phyloP scores from a whole-genome alignment of 2,797 vertebrate species.

The Acanthurus tractus region DNA sequence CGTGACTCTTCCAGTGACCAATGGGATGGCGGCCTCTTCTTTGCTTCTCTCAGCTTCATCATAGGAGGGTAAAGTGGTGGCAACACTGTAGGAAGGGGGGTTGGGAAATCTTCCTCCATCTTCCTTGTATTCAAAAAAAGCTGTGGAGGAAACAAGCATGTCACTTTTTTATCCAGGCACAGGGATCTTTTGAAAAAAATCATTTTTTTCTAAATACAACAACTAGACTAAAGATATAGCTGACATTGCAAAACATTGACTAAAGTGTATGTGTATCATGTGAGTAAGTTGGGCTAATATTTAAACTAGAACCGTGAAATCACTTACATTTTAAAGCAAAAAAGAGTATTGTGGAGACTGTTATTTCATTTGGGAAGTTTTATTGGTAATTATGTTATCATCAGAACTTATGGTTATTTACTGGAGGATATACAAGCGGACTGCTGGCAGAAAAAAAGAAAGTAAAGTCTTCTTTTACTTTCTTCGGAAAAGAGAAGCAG shows the following conservation, averaged over 20 bases:
- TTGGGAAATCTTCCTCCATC: slow-evolving; percentile 94
- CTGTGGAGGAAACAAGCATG: slow-evolving; percentile 72
- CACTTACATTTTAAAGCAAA: not conserved
- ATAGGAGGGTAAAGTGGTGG: slow-evolving; percentile 95
- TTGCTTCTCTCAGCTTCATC: slow-evolving; percentile 97
- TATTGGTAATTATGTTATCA: not conserved
- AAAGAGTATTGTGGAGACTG: not conserved
- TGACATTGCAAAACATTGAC: not conserved
- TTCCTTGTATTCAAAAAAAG: slow-evolving; percentile 96
- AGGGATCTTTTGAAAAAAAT: not conserved
- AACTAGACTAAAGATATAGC: not conserved
- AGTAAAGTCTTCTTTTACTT: slow-evolving; percentile 35
- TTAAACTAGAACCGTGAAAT: not conserved
- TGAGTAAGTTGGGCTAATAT: not conserved
- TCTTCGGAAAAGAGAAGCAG: slow-evolving; percentile 24
- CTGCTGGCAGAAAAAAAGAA: slow-evolving; percentile 32
- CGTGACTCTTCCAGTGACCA: slow-evolving; percentile 93
- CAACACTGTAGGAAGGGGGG: slow-evolving; percentile 96
- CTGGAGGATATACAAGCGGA: not conserved
- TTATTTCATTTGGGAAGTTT: not conserved
- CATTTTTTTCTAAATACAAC: not conserved
- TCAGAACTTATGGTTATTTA: not conserved
- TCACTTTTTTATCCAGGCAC: not conserved
- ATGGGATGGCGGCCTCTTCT: slow-evolving; percentile 92
- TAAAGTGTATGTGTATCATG: not conserved